These are phyloP conservation scores for Anthoscopus minutus DNA, from an alignment of 2,113 vertebrate species.

Conservation along the genomic window DNA sequence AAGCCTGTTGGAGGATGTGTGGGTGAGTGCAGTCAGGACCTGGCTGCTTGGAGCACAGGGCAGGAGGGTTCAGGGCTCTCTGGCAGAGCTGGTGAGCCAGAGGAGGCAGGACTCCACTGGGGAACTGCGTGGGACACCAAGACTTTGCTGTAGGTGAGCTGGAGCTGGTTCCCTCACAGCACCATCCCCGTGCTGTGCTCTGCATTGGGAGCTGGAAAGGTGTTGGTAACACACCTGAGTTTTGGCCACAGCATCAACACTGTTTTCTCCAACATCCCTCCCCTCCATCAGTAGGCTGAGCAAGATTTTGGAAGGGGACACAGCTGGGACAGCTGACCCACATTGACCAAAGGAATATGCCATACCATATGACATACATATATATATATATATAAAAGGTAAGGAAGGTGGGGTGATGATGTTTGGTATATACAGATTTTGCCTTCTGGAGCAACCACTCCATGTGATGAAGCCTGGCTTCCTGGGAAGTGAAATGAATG, in stretches of 20 bases:
- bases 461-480: neutral
- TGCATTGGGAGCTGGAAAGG: neutral
- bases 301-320: neutral
- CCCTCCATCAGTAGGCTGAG: neutral
- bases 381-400: neutral
- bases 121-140: neutral
- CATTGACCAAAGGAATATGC: neutral
- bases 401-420: neutral
- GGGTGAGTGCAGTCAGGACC: neutral
- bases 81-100: neutral
- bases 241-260: neutral
- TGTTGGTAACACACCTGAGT: neutral
- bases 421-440: neutral
- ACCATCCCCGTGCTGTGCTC: neutral
- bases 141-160: neutral
- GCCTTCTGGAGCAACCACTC: neutral
- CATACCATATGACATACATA: no score
- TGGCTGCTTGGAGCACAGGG: neutral
- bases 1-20: neutral
- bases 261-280: neutral
- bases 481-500: neutral
- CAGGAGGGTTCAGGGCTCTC: neutral
- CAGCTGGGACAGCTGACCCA: neutral
- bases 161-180: neutral
- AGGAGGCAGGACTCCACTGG: neutral